Evolutionary conservation across 2,797 vertebrate species (phyloP).

Genomic region (Gadopsis bispinosus): DNA sequence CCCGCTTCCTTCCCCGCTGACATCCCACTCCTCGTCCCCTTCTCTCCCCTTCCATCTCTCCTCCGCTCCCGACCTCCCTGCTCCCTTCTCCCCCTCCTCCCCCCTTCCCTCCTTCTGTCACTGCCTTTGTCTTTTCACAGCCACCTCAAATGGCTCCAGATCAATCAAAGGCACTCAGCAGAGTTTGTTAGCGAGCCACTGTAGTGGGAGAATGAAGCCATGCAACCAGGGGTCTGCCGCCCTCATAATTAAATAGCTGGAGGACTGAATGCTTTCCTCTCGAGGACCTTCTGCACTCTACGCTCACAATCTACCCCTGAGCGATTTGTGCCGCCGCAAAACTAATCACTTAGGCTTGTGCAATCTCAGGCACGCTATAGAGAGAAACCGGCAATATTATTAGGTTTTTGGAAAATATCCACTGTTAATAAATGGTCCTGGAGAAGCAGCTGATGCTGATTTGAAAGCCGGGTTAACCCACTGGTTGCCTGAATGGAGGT

Average conservation of each 20-base stretch:
- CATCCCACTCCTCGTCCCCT: constrained; percentile 12
- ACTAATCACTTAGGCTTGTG: constrained; percentile 77
- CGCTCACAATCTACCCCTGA: constrained; percentile 62
- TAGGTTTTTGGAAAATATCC: constrained; percentile 67
- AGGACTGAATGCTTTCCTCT: constrained; percentile 71
- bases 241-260: constrained; percentile 79
- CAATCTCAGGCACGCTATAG: constrained; percentile 57
- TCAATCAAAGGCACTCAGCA: constrained; percentile 75
- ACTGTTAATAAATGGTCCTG: constrained; percentile 61
- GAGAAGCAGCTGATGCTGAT: constrained; percentile 58
- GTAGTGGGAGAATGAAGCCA: constrained; percentile 65
- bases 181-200: constrained; percentile 74
- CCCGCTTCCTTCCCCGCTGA: constrained; percentile 32
- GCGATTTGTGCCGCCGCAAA: constrained; percentile 61
- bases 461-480: constrained; percentile 54
- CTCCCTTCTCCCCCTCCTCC: background rate
- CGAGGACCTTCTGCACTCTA: constrained; percentile 56
- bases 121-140: constrained; percentile 71
- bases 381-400: constrained; percentile 64
- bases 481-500: constrained; percentile 9
- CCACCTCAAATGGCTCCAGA: constrained; percentile 69
- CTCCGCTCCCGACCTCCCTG: constrained; percentile 17
- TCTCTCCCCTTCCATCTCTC: constrained; percentile 15
- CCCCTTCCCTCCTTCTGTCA: constrained; percentile 48
- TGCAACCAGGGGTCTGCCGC: constrained; percentile 63